These are phyloP conservation scores for Mylabris phalerata DNA, from an alignment of 1,140 invertebrate genomes.

Conservation along the genomic window DNA sequence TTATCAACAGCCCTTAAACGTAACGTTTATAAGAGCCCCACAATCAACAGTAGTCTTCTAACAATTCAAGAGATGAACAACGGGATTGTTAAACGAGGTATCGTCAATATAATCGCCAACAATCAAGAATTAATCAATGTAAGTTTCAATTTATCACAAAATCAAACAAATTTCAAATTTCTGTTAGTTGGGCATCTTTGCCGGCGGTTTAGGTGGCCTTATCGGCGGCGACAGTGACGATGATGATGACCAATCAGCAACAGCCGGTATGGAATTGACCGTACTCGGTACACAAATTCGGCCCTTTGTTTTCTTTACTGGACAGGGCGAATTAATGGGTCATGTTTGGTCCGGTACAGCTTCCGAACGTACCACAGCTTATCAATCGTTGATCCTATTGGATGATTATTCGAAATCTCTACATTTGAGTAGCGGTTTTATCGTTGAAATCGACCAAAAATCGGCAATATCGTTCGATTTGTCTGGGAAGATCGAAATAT, in stretches of 20 bases:
- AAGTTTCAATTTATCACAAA: conserved; percentile 21
- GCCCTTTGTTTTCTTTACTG: conserved; percentile 79
- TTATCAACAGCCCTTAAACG: conserved; percentile 65
- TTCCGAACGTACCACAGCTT: conserved; percentile 73
- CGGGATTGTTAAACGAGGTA: conserved; percentile 68
- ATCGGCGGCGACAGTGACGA: conserved; percentile 45
- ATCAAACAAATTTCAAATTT: not conserved
- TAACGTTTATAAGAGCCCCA: conserved; percentile 49
- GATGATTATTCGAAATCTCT: conserved; percentile 68
- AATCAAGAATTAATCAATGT: conserved; percentile 48
- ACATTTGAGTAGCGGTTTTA: conserved; percentile 66
- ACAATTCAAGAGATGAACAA: conserved; percentile 68
- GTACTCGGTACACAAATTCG: conserved; percentile 70
- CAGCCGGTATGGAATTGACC: conserved; percentile 79
- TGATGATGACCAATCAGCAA: conserved; percentile 50
- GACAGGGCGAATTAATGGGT: conserved; percentile 80
- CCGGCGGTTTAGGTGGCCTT: conserved; percentile 67
- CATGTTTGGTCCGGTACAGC: conserved; percentile 82
- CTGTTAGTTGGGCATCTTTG: conserved; percentile 64
- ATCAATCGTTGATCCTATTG: conserved; percentile 66
- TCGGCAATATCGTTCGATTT: conserved; percentile 77
- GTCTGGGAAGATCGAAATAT: conserved; percentile 75
- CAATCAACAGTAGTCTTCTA: conserved; percentile 62
- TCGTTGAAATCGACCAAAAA: conserved; percentile 60
- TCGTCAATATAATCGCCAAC: conserved; percentile 59